Conservation (phyloP, 1,140 invertebrate species). For the Diachasmimorpha longicaudata region DNA sequence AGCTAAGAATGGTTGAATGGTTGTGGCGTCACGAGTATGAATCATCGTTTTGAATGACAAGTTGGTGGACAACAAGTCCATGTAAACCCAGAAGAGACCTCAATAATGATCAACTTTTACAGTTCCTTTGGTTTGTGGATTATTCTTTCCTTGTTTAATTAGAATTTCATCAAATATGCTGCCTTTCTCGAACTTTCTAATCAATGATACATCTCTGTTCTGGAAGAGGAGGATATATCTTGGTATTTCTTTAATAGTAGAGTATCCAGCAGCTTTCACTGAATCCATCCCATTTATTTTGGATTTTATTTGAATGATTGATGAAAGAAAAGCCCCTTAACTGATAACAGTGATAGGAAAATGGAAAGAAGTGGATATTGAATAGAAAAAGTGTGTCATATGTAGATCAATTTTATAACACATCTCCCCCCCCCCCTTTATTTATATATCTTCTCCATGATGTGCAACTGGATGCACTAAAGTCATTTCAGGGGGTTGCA, state of each 20-base stretch:
- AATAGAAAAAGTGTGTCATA: neutral
- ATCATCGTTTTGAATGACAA: constrained; percentile 11
- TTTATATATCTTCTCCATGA: neutral
- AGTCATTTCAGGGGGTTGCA: neutral
- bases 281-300: too few relatives aligned
- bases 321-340: too few relatives aligned
- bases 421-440: neutral
- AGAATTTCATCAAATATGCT: neutral
- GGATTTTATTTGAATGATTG: too few relatives aligned
- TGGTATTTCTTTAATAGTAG: too few relatives aligned
- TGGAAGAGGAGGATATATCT: neutral
- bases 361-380: too few relatives aligned
- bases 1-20: constrained; percentile 8
- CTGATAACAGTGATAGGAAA: too few relatives aligned
- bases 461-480: neutral
- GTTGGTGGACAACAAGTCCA: neutral
- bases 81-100: neutral
- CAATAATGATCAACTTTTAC: neutral
- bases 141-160: neutral
- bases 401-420: neutral
- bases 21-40: constrained; percentile 23
- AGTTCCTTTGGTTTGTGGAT: neutral
- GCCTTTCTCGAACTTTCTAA: constrained; percentile 6
- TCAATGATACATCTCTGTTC: neutral
- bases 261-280: too few relatives aligned